phyloP scores from a whole-genome alignment of 2,113 vertebrate species.

The Eidolon helvum region DNA sequence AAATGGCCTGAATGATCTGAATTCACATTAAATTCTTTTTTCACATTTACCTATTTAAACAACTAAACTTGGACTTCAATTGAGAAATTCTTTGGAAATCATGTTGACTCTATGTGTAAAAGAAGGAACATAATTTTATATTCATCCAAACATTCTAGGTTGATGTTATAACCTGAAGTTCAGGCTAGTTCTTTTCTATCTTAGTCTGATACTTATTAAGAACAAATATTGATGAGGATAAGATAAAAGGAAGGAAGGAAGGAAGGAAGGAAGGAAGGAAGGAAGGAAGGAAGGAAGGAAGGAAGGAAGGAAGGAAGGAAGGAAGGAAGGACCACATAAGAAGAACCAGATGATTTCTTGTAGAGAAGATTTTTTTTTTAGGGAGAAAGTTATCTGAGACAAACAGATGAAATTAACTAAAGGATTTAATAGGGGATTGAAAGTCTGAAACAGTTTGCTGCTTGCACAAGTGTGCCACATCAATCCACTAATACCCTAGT shows the following conservation, averaged over 20 bases:
- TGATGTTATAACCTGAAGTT: neutral
- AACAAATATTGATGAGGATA: neutral
- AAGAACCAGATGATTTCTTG: neutral
- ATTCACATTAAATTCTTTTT: slow-evolving; percentile 29
- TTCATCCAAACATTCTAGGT: neutral
- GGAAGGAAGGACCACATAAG: neutral
- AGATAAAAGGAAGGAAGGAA: neutral
- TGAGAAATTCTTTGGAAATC: neutral
- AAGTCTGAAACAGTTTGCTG: neutral
- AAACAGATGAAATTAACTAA: slow-evolving; percentile 15
- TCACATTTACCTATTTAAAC: neutral
- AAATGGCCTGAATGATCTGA: neutral
- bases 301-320: neutral
- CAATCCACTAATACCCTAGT: neutral
- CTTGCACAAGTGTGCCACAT: neutral
- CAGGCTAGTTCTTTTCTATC: neutral
- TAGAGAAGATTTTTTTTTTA: neutral
- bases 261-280: neutral
- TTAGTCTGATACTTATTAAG: neutral
- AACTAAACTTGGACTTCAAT: neutral
- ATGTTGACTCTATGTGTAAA: neutral
- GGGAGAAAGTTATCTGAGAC: neutral
- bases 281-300: neutral
- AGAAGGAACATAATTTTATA: neutral
- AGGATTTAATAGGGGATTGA: neutral